Evolutionary conservation across 2,888 invertebrate genomes (phyloP), one percentile per base, ranked within the genome.

Genomic region (Serripes groenlandicus): DNA sequence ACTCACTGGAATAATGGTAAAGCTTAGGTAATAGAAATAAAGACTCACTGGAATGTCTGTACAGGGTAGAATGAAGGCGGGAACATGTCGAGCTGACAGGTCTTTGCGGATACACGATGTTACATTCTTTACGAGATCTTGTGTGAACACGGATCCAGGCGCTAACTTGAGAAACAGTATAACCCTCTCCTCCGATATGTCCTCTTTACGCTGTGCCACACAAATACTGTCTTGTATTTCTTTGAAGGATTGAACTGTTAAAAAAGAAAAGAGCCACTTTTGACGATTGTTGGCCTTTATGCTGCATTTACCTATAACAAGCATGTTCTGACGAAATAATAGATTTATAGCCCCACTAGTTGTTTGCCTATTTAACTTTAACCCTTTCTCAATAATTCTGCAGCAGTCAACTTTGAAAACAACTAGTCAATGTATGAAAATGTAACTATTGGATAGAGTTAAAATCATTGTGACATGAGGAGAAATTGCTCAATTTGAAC

Each of bases 151-250:
- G 32, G 84, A 83, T 23, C 92, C 93, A 4, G 91, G 88, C 5
- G 92, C 92, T 92, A 96, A 94, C 92, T 95, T 96, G 62, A 96
- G 87, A 90, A 96, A 96, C 52, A 96, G 92, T 2, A 96, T 90
- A 7, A 96, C 96, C 58, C 95, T 91, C 91, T 96, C 96, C 83
- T 96, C 96, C 18, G 93, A 92, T 34, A 93, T 94, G 74, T 94
- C 93, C 3, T 86, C 88, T 87, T 94, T 95, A 32, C 92, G 89
- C 91, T 96, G 95, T 5, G 95, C 95, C 9, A 96, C 96, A 86
- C 96, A 96, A 56, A 96, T 93, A 83, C 95, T 95, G 91, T 96
- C 96, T 18, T 94, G 93, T 1, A 96, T 94, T 89, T 95, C 95
- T 73, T 94, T 94, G 88, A 96, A 95, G 18, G 93, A 90, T 81